phyloP scores from a whole-genome alignment of 1,140 invertebrate species.

The Zophobas atratus region DNA sequence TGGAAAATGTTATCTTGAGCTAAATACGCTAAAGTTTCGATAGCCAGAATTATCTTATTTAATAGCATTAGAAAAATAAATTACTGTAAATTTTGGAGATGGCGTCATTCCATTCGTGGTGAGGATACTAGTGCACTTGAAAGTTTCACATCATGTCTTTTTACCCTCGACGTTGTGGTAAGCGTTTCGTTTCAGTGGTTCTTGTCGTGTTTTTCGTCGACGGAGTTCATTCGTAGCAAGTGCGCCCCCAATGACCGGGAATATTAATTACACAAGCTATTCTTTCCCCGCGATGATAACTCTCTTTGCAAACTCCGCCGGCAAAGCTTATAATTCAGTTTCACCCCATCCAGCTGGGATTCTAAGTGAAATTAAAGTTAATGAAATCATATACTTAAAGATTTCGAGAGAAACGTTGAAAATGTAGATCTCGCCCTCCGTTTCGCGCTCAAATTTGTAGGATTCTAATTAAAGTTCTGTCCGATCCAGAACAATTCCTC shows the following conservation, averaged over 20 bases:
- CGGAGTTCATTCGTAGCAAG: neutral
- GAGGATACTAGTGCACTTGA: no score
- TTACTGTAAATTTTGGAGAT: no score
- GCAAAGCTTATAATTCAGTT: conserved; percentile 6
- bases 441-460: conserved; percentile 41
- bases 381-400: conserved; percentile 48
- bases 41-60: no score
- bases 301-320: conserved; percentile 15
- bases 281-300: conserved; percentile 3
- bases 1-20: no score
- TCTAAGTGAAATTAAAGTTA: conserved; percentile 39
- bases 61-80: no score
- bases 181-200: neutral
- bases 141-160: no score
- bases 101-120: no score
- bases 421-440: conserved; percentile 14
- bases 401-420: conserved; percentile 22
- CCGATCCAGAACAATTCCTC: conserved; percentile 54
- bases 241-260: neutral
- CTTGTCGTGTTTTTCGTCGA: neutral
- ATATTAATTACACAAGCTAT: conserved; percentile 9
- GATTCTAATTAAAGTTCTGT: conserved; percentile 53
- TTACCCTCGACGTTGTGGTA: no score
- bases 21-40: no score
- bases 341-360: conserved; percentile 16